These are phyloP conservation scores for Galbula dea DNA, from an alignment of 2,113 vertebrate species.

Conservation along the genomic window DNA sequence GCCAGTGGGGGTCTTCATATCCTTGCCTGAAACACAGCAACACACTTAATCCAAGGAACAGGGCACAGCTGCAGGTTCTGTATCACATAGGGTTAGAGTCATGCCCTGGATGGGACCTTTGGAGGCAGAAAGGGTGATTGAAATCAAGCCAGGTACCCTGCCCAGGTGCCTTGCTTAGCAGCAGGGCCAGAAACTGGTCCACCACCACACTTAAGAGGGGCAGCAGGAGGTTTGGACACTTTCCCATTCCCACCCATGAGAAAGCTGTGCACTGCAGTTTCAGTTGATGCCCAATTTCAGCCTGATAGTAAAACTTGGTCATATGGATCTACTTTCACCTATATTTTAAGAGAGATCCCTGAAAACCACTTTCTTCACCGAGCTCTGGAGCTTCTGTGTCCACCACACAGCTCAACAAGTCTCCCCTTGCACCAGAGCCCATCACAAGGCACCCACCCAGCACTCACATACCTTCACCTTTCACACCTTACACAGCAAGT, in stretches of 20 bases:
- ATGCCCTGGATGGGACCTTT: accelerated
- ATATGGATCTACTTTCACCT: neutral
- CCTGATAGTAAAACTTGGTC: neutral
- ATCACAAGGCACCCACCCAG: neutral
- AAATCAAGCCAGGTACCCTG: neutral
- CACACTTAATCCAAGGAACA: neutral
- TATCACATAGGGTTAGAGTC: neutral
- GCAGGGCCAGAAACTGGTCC: neutral
- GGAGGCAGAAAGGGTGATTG: neutral
- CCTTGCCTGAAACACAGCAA: conserved; percentile 48
- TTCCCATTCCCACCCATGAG: neutral
- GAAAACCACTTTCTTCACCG: neutral
- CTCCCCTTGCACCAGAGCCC: accelerated
- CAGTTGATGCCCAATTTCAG: neutral
- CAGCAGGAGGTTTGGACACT: neutral
- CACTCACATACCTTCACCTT: neutral
- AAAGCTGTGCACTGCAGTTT: neutral
- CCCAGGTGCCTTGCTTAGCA: neutral
- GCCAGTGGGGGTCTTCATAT: conserved; percentile 10
- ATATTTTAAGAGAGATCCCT: neutral
- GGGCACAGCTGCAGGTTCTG: neutral
- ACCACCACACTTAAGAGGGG: neutral
- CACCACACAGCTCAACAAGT: neutral
- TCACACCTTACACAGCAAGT: too few relatives aligned
- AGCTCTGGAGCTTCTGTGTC: neutral